Base-by-base conservation (phyloP, 1,140 invertebrate species). In the Vanessa atalanta region DNA sequence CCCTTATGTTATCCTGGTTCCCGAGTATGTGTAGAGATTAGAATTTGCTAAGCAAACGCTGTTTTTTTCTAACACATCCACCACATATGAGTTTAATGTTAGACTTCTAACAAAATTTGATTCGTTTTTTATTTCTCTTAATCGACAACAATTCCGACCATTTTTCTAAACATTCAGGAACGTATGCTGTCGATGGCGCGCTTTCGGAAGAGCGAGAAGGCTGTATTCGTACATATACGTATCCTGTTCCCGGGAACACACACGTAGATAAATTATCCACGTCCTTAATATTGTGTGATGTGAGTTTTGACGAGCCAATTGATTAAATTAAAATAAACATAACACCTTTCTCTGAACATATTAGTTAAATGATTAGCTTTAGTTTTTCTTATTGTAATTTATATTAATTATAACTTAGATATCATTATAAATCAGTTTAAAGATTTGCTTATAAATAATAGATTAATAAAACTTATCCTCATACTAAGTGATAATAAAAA, bases 21-120 rank as follows among this genome's bases (percentile, higher is more conserved):
- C 78, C 73, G 89, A 90, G 89, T 92, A 92, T 92, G 90, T 91
- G 90, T 86, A 89, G 87, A 92, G 90, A 92, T 92, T 92, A 92
- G 90, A 92, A 91, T 90, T 91, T 92, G 83, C 90, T 92, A 90
- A 92, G 85, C 89, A 89, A 91, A 91, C 83, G 87, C 79, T 84
- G 79, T 78, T 89, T 90, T 91, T 91, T 90, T 92, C 89, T 91
- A 90, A 91, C 82, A 82, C 78, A 76, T 78, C 70, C 66, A 0
- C 76, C 83, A 84, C 80, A 82, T 61, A 14, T 84, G 85, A 74
- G 73, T 66, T 80, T 83, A 81, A 84, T 79, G 77, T 43, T 82
- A 79, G 70, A 61, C 50, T 74, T 79, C 72, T 78, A 82, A 82
- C 77, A 75, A 64, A 47, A 26, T 72, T 70, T 47, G 63, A 53